Evolutionary conservation across 2,113 vertebrate species (phyloP), one percentile per base, ranked within the genome.

Genomic region (Haemorhous mexicanus): DNA sequence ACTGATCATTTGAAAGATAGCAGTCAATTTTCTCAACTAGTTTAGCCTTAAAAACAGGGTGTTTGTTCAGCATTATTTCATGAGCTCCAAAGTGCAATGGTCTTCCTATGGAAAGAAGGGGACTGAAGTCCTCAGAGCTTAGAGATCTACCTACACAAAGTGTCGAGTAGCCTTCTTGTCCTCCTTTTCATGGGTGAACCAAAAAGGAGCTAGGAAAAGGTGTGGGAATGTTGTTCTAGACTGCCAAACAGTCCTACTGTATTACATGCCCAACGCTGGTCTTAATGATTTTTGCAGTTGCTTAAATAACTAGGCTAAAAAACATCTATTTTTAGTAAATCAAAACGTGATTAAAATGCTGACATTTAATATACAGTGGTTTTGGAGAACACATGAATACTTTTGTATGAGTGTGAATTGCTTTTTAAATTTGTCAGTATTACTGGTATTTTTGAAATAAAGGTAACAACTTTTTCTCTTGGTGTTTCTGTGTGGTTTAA

Each of bases 341-440:
- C 87, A 95, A 91, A 92, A 97, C 94, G 35, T 97, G 90, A 97
- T 96, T 97, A 89, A 96, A 97, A 93, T 97, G 97, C 95, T 97
- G 95, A 97, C 67, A 3, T 97, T 96, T 96, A 94, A 97, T 96
- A 97, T 90, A 93, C 84, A 95, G 92, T 97, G 91, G 85, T 89
- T 97, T 96, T 97, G 89, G 93, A 97, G 97, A 96, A 97, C 96
- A 97, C 97, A 97, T 95, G 96, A 96, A 93, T 94, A 96, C 97
- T 98, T 96, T 98, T 97, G 97, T 98, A 98, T 97, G 97, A 97
- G 96, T 59, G 87, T 97, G 95, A 98, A 96, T 49, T 96, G 97
- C 97, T 98, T 98, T 97, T 97, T 96, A 97, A 97, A 97, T 98
- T 95, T 98, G 97, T 98, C 98, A 98, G 98, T 98, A 98, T 98